Evolutionary conservation across 2,888 invertebrate genomes (phyloP).

Genomic region (Didymodactylos carnosus): DNA sequence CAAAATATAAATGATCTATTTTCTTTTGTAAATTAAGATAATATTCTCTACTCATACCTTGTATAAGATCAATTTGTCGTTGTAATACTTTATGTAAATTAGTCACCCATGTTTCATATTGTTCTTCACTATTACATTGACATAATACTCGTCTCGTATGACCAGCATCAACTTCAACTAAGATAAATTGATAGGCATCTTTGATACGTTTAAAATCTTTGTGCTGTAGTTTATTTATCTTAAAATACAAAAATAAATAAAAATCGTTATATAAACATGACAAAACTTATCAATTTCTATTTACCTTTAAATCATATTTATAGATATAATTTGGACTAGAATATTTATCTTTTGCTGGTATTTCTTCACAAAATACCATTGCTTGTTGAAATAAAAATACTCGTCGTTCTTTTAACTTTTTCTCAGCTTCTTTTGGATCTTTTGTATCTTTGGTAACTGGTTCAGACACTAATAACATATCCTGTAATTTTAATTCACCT

Average conservation of each 20-base stretch:
- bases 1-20: neutral
- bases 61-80: neutral
- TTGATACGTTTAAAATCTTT: neutral
- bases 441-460: constrained; percentile 14
- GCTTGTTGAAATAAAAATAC: constrained; percentile 95
- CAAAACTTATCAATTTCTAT: too few relatives aligned
- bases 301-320: constrained; percentile 13
- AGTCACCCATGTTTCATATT: constrained; percentile 5
- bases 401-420: constrained; percentile 60
- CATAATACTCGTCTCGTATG: constrained; percentile 5
- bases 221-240: neutral
- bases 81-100: neutral
- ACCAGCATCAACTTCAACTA: neutral
- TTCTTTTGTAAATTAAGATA: too few relatives aligned
- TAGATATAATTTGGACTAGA: constrained; percentile 15
- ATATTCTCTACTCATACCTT: neutral
- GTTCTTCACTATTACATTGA: constrained; percentile 9
- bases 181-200: neutral
- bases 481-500: constrained; percentile 70
- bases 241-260: neutral
- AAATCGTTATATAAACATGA: too few relatives aligned
- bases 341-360: constrained; percentile 9
- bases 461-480: constrained; percentile 35
- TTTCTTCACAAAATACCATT: constrained; percentile 43
- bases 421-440: constrained; percentile 31